These are phyloP conservation scores for Dolomedes plantarius DNA, from an alignment of 2,888 invertebrate species.

Conservation along the genomic window DNA sequence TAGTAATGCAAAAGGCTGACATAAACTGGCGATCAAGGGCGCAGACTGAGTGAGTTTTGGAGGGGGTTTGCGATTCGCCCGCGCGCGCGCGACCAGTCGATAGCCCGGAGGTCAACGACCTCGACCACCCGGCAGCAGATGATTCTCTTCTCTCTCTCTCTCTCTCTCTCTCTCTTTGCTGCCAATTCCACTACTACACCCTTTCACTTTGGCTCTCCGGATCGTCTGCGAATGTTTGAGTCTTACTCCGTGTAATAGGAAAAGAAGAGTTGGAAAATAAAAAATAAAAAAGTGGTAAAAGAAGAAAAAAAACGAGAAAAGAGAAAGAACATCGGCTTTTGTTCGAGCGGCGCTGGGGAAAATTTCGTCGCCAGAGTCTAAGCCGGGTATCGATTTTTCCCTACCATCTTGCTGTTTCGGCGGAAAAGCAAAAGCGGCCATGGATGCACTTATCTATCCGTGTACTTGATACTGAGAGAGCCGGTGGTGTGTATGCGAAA, in stretches of 20 bases:
- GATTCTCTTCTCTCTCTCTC: not conserved
- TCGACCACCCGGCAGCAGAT: slow-evolving; percentile 37
- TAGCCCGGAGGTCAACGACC: slow-evolving; percentile 63
- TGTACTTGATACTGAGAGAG: not conserved
- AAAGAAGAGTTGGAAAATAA: not conserved
- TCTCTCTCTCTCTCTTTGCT: not conserved
- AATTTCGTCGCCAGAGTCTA: slow-evolving; percentile 22
- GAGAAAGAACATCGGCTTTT: slow-evolving; percentile 6
- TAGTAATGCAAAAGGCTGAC: no score
- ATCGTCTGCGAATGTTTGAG: slow-evolving; percentile 3
- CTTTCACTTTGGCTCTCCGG: not conserved
- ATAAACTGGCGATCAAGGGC: slow-evolving; percentile 14
- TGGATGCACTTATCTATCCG: not conserved
- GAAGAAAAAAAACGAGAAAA: not conserved
- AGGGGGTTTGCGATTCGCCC: slow-evolving; percentile 9
- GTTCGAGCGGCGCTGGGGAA: slow-evolving; percentile 1
- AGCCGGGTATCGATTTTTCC: slow-evolving; percentile 36
- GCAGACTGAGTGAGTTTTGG: slow-evolving; percentile 33
- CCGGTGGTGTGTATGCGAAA: no score
- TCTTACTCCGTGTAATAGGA: not conserved
- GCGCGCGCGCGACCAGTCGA: slow-evolving; percentile 64
- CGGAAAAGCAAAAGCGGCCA: slow-evolving; percentile 13
- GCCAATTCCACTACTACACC: slow-evolving; percentile 47
- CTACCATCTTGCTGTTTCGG: not conserved
- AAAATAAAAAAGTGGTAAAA: not conserved